Conservation (phyloP, 2,113 vertebrate genomes). For the Guaruba guarouba region DNA sequence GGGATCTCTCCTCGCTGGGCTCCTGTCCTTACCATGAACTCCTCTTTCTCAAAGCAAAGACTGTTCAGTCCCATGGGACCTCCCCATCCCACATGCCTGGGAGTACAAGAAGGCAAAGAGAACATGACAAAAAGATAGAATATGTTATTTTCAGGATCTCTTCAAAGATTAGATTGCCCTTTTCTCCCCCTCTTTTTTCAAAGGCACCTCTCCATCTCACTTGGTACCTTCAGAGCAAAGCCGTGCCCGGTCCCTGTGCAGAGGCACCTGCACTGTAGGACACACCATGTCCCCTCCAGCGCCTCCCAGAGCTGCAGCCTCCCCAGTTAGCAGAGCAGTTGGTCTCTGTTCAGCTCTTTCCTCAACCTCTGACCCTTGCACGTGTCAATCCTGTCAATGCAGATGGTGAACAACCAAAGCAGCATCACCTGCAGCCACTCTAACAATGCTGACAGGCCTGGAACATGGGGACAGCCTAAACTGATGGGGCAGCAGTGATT, state of each 20-base stretch:
- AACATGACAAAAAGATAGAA: not conserved
- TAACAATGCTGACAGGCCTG: not conserved
- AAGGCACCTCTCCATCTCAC: not conserved
- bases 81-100: not conserved
- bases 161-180: not conserved
- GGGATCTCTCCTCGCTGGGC: not conserved
- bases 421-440: not conserved
- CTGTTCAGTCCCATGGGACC: not conserved
- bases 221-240: not conserved
- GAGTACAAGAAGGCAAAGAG: not conserved
- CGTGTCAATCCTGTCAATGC: not conserved
- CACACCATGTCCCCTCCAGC: fast-evolving
- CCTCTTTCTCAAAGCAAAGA: not conserved
- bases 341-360: not conserved
- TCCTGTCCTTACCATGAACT: not conserved
- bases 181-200: not conserved
- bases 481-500: fast-evolving
- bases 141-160: not conserved
- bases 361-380: not conserved
- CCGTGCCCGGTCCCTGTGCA: fast-evolving
- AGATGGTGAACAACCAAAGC: not conserved
- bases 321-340: not conserved
- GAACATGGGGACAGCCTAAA: not conserved
- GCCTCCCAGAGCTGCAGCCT: not conserved
- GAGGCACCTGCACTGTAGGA: fast-evolving